A percentile compares a stretch with the other conserved stretches of the same genome.
Conservation (phyloP, 2,888 invertebrate genomes). For the Acronicta leporina region DNA sequence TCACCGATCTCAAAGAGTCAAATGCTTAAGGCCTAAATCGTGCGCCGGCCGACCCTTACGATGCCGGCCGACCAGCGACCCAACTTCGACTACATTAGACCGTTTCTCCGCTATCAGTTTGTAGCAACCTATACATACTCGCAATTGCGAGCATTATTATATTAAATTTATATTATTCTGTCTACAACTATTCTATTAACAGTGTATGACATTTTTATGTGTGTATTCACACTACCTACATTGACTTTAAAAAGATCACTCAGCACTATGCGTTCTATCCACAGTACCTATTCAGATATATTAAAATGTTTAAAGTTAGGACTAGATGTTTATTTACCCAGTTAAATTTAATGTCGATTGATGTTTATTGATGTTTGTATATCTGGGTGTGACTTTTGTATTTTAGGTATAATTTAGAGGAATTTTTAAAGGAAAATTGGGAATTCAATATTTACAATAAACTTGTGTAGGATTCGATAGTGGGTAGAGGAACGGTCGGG, state of each 20-base stretch:
- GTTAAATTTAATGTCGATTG: slow-evolving; percentile 36
- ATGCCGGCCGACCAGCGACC: slow-evolving; percentile 43
- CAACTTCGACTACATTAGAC: slow-evolving; percentile 55
- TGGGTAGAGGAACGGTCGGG: slow-evolving; percentile 72
- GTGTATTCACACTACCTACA: slow-evolving; percentile 49
- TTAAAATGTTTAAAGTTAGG: slow-evolving; percentile 22
- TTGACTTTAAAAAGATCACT: slow-evolving; percentile 27
- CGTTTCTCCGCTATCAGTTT: slow-evolving; percentile 66
- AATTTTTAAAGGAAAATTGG: slow-evolving; percentile 29
- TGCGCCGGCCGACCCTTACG: slow-evolving; percentile 24
- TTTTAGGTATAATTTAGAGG: slow-evolving; percentile 23
- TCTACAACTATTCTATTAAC: slow-evolving; percentile 36
- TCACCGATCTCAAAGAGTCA: slow-evolving; percentile 96
- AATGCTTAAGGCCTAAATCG: slow-evolving; percentile 91
- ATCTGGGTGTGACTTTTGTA: slow-evolving; percentile 37
- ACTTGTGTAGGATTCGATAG: slow-evolving; percentile 33
- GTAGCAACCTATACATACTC: slow-evolving; percentile 29
- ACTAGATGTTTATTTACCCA: slow-evolving; percentile 48
- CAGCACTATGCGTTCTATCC: slow-evolving; percentile 23
- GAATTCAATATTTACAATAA: slow-evolving; percentile 20
- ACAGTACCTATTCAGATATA: slow-evolving; percentile 1
- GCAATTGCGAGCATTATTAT: slow-evolving; percentile 22
- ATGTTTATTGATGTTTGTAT: slow-evolving; percentile 59
- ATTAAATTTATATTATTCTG: slow-evolving; percentile 31
- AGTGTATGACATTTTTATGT: slow-evolving; percentile 31